Base-by-base conservation (phyloP, 2,797 vertebrate genomes). In the Mastacembelus armatus region DNA sequence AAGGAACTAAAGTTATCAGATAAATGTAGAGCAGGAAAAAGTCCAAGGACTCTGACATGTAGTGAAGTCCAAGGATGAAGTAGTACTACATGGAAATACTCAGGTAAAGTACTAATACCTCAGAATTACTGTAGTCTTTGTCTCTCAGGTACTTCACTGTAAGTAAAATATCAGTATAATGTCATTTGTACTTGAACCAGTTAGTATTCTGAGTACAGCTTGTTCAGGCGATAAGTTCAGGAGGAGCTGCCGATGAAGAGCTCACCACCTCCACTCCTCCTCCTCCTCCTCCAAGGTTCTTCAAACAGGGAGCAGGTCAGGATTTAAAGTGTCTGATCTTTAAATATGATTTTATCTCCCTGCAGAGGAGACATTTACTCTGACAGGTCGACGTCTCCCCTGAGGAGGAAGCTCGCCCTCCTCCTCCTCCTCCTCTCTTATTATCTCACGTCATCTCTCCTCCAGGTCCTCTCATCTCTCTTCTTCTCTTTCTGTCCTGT, bases 301-400 rank as follows among this genome's bases (percentile, higher is more conserved):
- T 82, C 77, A 85, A 80, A 85, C 76, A 77, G 52, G 62, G 42
- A 39, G 30, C 58, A 26, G 61, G 12, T 80, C 36, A 0, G 35
- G 74, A 51, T 77, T 79, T 80, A 72, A 73, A 71, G 51, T 5
- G n/a, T 75, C 59, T 77, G 68, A 73, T 82, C 71, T 87, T 79
- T 85, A 78, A 87, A 83, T 81, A 85, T 80, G 84, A 77, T 72
- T 88, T 84, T 48, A 64, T 81, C 60, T 86, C 67, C 74, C 77
- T 61, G 79, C 54, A 71, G 83, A 81, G 29, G 61, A 84, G 78
- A 86, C 80, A 84, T 86, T 85, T 86, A 81, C 77, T 84, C 72
- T 82, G 75, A 74, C 80, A 80, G 83, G 76, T 78, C 78, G 7
- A 66, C 56, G 19, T 64, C 50, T 84, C 77, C 72, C 77, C 39